A percentile compares a stretch with the other conserved stretches of the same genome.
Conservation (phyloP, 2,888 invertebrate genomes). For the Leptopilina syphax region DNA sequence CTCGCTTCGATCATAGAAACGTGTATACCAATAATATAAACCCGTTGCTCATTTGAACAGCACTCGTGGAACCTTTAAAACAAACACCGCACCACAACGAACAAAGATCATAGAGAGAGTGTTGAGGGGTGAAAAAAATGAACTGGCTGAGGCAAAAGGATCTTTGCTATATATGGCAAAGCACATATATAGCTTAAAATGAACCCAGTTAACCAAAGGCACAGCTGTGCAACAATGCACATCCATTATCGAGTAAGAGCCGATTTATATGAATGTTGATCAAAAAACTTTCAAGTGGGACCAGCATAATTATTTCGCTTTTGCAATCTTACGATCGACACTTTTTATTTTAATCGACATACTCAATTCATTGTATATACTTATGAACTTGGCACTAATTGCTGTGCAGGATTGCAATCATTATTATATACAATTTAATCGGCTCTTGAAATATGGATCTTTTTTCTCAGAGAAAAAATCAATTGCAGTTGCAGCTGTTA, state of each 20-base stretch:
- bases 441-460: too few species aligned
- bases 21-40: conserved; percentile 66
- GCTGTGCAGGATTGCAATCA: conserved; percentile 28
- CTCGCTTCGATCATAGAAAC: conserved; percentile 59
- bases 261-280: conserved; percentile 34
- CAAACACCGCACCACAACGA: conserved; percentile 68
- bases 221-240: conserved; percentile 62
- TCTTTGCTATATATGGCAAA: conserved; percentile 48
- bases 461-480: too few species aligned
- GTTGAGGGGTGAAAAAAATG: conserved; percentile 46
- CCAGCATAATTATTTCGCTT: conserved; percentile 49
- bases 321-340: conserved; percentile 49
- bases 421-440: background rate
- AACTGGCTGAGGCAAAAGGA: conserved; percentile 50
- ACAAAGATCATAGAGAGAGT: conserved; percentile 62
- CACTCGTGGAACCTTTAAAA: conserved; percentile 70
- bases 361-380: background rate
- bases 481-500: too few species aligned
- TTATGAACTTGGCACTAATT: conserved; percentile 11
- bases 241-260: conserved; percentile 30
- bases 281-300: conserved; percentile 42
- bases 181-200: conserved; percentile 50
- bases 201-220: conserved; percentile 57
- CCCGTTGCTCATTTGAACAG: conserved; percentile 73
- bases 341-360: conserved; percentile 41